phyloP scores from a whole-genome alignment of 2,113 vertebrate species.

The Grus americana region DNA sequence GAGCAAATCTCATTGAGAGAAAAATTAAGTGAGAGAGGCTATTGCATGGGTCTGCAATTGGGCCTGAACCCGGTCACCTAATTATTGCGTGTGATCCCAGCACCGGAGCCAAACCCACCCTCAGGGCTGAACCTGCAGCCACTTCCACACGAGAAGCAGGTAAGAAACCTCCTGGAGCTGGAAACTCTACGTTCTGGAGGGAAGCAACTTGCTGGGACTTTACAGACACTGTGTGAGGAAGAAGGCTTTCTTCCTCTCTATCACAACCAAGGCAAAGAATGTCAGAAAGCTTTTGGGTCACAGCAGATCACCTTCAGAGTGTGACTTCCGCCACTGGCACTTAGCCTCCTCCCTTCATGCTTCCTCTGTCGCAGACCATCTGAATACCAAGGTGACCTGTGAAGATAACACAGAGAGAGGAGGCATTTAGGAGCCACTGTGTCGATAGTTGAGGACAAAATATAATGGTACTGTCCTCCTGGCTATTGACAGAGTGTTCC shows the following conservation, averaged over 20 bases:
- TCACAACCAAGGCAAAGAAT: constrained; percentile 41
- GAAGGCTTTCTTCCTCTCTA: constrained; percentile 43
- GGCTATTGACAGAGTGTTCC: constrained; percentile 69
- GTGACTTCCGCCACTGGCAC: constrained; percentile 64
- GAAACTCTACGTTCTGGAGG: not conserved
- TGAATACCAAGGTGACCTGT: constrained; percentile 69
- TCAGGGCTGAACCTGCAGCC: not conserved
- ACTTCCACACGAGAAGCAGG: not conserved
- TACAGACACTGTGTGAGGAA: constrained; percentile 17
- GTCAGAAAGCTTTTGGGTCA: constrained; percentile 54
- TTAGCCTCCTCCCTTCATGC: constrained; percentile 70
- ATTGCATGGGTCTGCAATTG: not conserved
- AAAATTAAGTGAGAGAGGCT: not conserved
- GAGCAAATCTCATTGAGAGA: not conserved
- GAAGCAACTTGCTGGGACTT: not conserved
- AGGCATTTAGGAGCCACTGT: constrained; percentile 71
- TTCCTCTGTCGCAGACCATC: constrained; percentile 63
- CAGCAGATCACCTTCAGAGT: constrained; percentile 67
- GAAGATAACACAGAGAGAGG: constrained; percentile 73
- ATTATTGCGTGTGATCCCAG: not conserved
- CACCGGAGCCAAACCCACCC: not conserved
- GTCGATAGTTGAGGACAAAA: constrained; percentile 70
- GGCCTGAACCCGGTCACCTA: not conserved
- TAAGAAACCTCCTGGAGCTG: constrained; percentile 10
- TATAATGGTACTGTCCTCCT: constrained; percentile 44